Evolutionary conservation across 2,113 vertebrate genomes (phyloP).

Genomic region (Tupaia tana): DNA sequence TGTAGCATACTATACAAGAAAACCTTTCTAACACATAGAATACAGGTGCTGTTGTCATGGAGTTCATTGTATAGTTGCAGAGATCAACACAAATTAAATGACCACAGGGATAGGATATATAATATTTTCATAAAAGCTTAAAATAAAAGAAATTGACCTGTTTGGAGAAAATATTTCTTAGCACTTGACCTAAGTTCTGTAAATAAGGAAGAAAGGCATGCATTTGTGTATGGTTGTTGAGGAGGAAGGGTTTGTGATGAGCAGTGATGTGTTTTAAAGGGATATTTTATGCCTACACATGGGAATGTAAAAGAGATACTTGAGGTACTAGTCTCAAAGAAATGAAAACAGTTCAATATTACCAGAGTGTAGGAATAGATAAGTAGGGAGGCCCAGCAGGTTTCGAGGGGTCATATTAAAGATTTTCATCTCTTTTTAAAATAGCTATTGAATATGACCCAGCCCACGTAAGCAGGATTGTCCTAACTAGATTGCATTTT

Average conservation of each 20-base stretch:
- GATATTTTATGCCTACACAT: not conserved
- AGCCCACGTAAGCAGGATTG: not conserved
- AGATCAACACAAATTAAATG: not conserved
- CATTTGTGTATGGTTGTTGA: not conserved
- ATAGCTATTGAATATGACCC: not conserved
- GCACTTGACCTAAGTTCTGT: not conserved
- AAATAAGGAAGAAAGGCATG: not conserved
- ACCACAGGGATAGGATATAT: not conserved
- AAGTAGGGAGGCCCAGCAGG: not conserved
- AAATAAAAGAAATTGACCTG: not conserved
- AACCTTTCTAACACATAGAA: not conserved
- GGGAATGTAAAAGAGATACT: not conserved
- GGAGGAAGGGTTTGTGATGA: not conserved
- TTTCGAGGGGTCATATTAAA: not conserved
- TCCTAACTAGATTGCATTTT: constrained; percentile 6
- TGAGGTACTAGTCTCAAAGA: not conserved
- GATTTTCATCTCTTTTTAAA: constrained; percentile 37
- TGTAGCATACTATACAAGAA: not conserved
- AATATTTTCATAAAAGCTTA: not conserved
- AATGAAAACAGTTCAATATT: not conserved
- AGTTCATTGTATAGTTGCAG: not conserved
- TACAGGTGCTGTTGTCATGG: not conserved
- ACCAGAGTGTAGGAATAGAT: not conserved
- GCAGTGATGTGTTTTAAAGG: not conserved
- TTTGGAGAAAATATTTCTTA: not conserved